Percentiles rank a stretch among this genome's conserved stretches.
These are phyloP conservation scores for Papilio gigon DNA, from an alignment of 2,888 invertebrate species.

Conservation along the genomic window DNA sequence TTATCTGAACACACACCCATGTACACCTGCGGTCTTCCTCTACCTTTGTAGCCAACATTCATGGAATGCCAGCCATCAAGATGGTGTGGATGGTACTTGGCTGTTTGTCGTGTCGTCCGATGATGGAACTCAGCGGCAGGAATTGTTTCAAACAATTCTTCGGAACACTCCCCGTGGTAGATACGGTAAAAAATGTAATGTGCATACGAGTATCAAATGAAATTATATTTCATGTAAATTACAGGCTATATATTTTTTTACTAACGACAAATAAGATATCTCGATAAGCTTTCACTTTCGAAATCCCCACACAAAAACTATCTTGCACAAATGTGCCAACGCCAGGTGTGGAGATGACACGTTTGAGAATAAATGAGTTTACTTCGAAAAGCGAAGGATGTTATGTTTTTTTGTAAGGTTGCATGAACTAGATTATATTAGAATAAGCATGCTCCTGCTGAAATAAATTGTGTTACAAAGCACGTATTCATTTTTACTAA, in stretches of 20 bases:
- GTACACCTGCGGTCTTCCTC: no score
- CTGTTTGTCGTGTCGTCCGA: no score
- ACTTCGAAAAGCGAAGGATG: slow-evolving; percentile 1
- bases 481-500: no score
- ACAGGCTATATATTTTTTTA: not conserved
- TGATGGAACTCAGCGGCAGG: no score
- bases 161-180: no score
- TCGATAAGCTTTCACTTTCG: slow-evolving; percentile 8
- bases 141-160: no score
- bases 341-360: slow-evolving; percentile 11
- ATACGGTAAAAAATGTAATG: no score
- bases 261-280: not conserved
- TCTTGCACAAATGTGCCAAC: not conserved
- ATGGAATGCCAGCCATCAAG: no score
- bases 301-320: not conserved
- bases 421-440: not conserved
- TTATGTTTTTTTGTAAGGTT: not conserved
- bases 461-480: no score
- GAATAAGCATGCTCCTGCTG: not conserved
- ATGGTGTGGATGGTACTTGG: no score
- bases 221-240: not conserved
- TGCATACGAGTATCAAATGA: not conserved
- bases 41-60: no score
- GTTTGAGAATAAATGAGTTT: slow-evolving; percentile 9
- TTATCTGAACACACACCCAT: no score